phyloP scores from a whole-genome alignment of 2,113 vertebrate species.

The Paracanthobrama guichenoti region DNA sequence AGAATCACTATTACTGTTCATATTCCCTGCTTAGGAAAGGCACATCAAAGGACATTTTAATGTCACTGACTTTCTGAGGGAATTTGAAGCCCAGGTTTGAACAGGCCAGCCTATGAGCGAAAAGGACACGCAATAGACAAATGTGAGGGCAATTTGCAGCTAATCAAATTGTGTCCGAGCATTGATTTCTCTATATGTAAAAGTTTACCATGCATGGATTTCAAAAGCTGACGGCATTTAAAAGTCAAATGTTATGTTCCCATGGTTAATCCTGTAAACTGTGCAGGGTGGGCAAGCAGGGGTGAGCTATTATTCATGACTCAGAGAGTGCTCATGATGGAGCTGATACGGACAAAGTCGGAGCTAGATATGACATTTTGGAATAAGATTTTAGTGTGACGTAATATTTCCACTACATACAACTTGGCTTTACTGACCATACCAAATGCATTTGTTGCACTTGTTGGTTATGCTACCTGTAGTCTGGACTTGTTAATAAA shows the following conservation, averaged over 20 bases:
- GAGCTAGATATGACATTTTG: conserved; percentile 9
- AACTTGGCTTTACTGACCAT: background rate
- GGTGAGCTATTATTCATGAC: conserved; percentile 53
- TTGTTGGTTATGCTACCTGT: conserved; percentile 10
- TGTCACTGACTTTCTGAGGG: conserved; percentile 98
- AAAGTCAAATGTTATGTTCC: conserved; percentile 80
- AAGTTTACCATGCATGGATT: conserved; percentile 87
- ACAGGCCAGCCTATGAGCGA: conserved; percentile 90
- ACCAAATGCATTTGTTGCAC: background rate
- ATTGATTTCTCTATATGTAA: conserved; percentile 87
- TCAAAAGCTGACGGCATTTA: conserved; percentile 84
- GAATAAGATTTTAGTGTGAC: background rate
- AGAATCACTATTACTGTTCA: conserved; percentile 98
- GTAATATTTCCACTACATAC: background rate
- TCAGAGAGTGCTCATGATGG: background rate
- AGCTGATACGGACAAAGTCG: background rate
- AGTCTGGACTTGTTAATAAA: no score
- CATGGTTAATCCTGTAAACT: conserved; percentile 62
- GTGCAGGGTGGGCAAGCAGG: conserved; percentile 10
- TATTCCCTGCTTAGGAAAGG: conserved; percentile 96
- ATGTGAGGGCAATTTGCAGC: conserved; percentile 91
- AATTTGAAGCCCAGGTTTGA: conserved; percentile 93
- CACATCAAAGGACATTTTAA: conserved; percentile 99
- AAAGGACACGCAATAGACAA: conserved; percentile 97
- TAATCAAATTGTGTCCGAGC: conserved; percentile 90